A percentile compares a stretch with the other conserved stretches of the same genome.
Conservation (phyloP, 2,113 vertebrate species). For the Spea bombifrons region DNA sequence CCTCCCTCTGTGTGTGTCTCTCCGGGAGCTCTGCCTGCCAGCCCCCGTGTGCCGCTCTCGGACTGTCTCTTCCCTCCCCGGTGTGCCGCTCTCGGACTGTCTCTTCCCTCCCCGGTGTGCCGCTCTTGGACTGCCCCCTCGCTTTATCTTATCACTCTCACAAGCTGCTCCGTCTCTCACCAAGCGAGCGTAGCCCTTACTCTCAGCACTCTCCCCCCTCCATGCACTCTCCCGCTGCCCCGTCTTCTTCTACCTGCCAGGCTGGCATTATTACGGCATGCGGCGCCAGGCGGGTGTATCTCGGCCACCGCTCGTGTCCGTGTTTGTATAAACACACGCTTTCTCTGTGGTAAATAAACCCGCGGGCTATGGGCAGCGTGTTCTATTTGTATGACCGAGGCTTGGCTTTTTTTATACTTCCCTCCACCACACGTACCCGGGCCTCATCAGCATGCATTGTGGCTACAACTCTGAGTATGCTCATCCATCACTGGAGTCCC, state of each 20-base stretch:
- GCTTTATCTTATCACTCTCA: not conserved
- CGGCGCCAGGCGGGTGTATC: too few species aligned
- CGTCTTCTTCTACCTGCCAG: conserved; percentile 39
- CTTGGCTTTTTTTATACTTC: not conserved
- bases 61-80: not conserved
- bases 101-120: not conserved
- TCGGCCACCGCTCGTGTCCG: conserved; percentile 56
- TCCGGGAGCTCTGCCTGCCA: not conserved
- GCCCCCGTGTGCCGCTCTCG: not conserved
- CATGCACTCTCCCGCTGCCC: not conserved
- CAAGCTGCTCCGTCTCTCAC: not conserved
- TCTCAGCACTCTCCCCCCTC: not conserved
- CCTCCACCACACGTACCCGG: not conserved
- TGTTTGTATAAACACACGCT: conserved; percentile 63
- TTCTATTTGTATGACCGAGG: not conserved
- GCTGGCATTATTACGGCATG: conserved; percentile 28
- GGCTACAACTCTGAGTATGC: not conserved
- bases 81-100: not conserved
- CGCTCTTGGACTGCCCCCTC: not conserved
- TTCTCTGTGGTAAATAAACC: conserved; percentile 39
- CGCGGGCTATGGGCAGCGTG: not conserved
- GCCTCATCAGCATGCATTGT: not conserved
- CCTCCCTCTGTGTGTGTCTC: conserved; percentile 7
- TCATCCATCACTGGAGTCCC: not conserved
- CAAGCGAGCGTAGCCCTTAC: not conserved